These are phyloP conservation scores for Danaus chrysippus DNA, from an alignment of 2,888 invertebrate species.

Conservation along the genomic window DNA sequence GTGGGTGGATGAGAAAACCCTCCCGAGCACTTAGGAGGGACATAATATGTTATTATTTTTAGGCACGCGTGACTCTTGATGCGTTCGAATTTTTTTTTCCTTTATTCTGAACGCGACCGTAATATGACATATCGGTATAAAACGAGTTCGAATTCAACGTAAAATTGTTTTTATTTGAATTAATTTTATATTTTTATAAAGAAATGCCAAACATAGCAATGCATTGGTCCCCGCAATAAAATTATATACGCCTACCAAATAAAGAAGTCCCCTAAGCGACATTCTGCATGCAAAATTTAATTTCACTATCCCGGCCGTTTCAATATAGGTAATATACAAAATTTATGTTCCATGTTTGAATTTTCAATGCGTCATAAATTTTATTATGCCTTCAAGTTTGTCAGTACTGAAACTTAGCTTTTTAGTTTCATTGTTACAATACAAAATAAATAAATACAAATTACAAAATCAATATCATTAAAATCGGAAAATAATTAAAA, in stretches of 20 bases:
- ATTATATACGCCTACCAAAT: constrained; percentile 79
- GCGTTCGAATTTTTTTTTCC: constrained; percentile 12
- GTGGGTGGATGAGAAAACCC: constrained; percentile 46
- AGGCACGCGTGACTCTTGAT: constrained; percentile 33
- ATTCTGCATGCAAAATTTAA: constrained; percentile 78
- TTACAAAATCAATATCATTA: no score
- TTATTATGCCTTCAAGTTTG: constrained; percentile 39
- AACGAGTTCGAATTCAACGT: neutral
- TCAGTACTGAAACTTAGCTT: constrained; percentile 28
- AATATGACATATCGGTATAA: neutral
- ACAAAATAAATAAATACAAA: neutral
- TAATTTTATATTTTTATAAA: constrained; percentile 37
- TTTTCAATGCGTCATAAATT: constrained; percentile 62
- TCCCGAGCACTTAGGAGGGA: constrained; percentile 63
- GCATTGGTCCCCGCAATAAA: constrained; percentile 76
- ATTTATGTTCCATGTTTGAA: constrained; percentile 73
- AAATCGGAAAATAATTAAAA: no score
- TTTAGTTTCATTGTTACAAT: constrained; percentile 5
- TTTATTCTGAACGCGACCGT: neutral
- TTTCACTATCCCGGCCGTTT: constrained; percentile 73
- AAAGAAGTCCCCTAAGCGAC: constrained; percentile 55
- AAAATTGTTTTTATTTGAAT: neutral
- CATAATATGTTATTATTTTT: constrained; percentile 75
- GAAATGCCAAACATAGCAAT: constrained; percentile 62
- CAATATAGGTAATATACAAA: constrained; percentile 77